Evolutionary conservation across 2,113 vertebrate genomes (phyloP), one percentile per base, ranked within the genome.

Genomic region (Dunckerocampus dactyliophorus): DNA sequence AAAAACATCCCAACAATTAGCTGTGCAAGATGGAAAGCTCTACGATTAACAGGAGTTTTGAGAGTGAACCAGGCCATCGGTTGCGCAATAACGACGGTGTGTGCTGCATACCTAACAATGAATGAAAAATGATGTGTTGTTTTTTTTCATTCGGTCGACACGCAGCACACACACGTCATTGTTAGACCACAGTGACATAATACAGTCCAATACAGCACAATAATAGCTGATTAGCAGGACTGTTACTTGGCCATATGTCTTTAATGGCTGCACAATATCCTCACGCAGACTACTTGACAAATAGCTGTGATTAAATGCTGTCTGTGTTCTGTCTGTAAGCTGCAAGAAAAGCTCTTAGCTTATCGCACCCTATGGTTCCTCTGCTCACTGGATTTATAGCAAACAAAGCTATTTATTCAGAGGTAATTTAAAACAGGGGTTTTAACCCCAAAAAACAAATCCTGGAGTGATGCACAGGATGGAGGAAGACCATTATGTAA

Each of bases 381-480:
- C 67, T 75, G 71, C 71, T 84, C 76, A 74, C 76, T 72, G 84
- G 86, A 87, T 88, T 89, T 88, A 81, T 79, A 69, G 75, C 79
- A 88, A 90, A 89, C 85, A 89, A 90, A 86, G 83, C 86, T 84
- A 90, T 90, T 91, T 87, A 87, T 86, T 85, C 67, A 69, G 75
- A 79, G 71, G 80, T 85, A 74, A 87, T 89, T 89, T 85, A 82
- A 86, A 87, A 79, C 74, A 77, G 68, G 67, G 81, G 77, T 61
- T 84, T 91, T 83, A 87, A 79, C 65, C 37, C 37, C 53, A 28
- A 34, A 12, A 24, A 34, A 74, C 67, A 77, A 76, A 80, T 79
- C 88, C 81, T 76, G 70, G 75, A 82, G 82, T 75, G 79, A 52
- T 9, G 69, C 64, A 83, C 79, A 74, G 77, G 85, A 86, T 73